A percentile compares a stretch with the other conserved stretches of the same genome.
phyloP scores from a whole-genome alignment of 2,888 invertebrate genomes.

The Asteroscopus sphinx region DNA sequence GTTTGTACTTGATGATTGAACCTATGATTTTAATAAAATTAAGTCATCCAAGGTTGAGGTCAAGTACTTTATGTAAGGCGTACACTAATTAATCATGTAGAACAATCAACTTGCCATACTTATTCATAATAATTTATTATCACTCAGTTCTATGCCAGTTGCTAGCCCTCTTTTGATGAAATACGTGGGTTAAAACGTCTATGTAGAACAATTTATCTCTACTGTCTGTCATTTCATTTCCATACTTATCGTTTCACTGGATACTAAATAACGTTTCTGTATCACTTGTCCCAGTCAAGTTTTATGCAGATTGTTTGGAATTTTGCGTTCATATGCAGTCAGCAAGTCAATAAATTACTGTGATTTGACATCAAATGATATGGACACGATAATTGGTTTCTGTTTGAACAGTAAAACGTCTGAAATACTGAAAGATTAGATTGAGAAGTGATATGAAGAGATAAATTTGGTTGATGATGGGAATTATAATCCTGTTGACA shows the following conservation, averaged over 20 bases:
- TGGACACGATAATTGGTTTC: conserved; percentile 53
- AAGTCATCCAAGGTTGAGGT: conserved; percentile 35
- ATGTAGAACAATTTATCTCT: conserved; percentile 56
- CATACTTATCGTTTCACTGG: conserved; percentile 66
- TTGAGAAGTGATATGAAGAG: conserved; percentile 40
- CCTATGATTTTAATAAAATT: conserved; percentile 43
- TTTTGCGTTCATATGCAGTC: conserved; percentile 42
- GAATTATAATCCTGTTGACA: conserved; percentile 33
- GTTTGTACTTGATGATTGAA: conserved; percentile 24
- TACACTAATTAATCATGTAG: conserved; percentile 32
- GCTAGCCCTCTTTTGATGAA: conserved; percentile 38
- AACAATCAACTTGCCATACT: conserved; percentile 18
- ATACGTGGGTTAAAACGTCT: conserved; percentile 50
- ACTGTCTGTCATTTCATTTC: conserved; percentile 61
- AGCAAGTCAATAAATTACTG: conserved; percentile 59
- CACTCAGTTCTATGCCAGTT: conserved; percentile 24
- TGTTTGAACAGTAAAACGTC: conserved; percentile 39
- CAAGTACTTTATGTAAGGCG: conserved; percentile 16
- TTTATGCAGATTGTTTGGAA: conserved; percentile 59
- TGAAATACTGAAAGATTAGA: conserved; percentile 50
- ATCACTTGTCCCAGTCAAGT: conserved; percentile 58
- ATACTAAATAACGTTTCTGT: conserved; percentile 62
- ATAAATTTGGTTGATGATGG: conserved; percentile 43
- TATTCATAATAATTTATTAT: conserved; percentile 39
- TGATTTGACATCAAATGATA: conserved; percentile 58